Base-by-base conservation (phyloP, 2,797 vertebrate species). In the Australoheros facetus region DNA sequence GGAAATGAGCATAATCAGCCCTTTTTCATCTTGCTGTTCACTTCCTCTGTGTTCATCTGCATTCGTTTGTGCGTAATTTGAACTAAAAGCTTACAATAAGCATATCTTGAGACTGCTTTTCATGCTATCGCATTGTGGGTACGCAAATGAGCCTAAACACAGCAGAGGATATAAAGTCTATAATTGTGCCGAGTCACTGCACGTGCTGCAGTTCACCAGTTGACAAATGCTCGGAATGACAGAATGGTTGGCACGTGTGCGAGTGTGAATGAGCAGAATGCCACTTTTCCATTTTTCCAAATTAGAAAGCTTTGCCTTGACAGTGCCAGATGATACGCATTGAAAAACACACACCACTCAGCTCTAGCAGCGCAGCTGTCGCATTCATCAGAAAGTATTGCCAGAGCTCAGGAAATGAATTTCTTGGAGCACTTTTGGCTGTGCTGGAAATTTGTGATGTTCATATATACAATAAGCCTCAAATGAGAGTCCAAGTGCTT, bases 351-450 rank as follows among this genome's bases (percentile, higher is more conserved):
- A 75, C 78, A 73, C 71, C 71, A 81, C 84, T 92, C 89, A 77
- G 56, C 72, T 84, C 80, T 21, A 71, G 87, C 81, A 34, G 83
- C 85, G 80, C 92, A 92, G 92, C 92, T 93, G 93, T 90, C 88
- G 83, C 86, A 90, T 93, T 94, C 91, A 92, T 93, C 91, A 88
- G 3, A 70, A 89, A 88, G 82, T 88, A 86, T 83, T 87, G 88
- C 91, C 72, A 75, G 73, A 64, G 89, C 87, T 88, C 89, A 88
- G 91, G 91, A 94, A 94, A 93, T 91, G 79, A 91, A 87, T 90
- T 92, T 91, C 88, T 86, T 59, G 55, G 85, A 91, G 87, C 84
- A 82, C 82, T 91, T 91, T 83, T 81, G 82, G 86, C 83, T 81
- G 71, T 23, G 82, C 88, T 71, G 86, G 76, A 56, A 82, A 86